phyloP scores from a whole-genome alignment of 2,113 vertebrate species.

The Motacilla tschutschensis region DNA sequence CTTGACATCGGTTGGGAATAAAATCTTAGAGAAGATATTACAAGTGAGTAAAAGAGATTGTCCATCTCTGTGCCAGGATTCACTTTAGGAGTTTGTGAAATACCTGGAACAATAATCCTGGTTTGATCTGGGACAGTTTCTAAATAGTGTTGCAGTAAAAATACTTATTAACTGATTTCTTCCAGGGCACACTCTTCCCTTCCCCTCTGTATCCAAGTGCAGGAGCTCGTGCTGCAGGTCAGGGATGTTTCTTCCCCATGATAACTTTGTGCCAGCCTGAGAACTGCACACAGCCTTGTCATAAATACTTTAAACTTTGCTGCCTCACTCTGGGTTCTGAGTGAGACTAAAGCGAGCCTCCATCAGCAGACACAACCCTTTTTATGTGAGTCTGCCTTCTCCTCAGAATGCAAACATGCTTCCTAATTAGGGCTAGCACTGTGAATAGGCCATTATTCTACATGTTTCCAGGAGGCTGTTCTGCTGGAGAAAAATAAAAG shows the following conservation, averaged over 20 bases:
- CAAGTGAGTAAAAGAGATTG: not conserved
- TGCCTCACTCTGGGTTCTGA: not conserved
- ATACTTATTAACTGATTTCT: not conserved
- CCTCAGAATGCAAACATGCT: not conserved
- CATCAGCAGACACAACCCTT: not conserved
- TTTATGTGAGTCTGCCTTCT: not conserved
- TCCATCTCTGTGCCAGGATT: not conserved
- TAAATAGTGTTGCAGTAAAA: not conserved
- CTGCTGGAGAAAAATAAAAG: not conserved
- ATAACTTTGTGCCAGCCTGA: not conserved
- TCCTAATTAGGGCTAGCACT: conserved; percentile 19
- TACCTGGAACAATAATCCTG: not conserved
- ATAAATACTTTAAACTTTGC: not conserved
- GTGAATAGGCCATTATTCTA: not conserved
- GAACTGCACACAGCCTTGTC: not conserved
- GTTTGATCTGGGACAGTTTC: not conserved
- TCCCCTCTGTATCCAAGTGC: not conserved
- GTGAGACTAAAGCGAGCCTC: not conserved
- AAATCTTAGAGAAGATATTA: not conserved
- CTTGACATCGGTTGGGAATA: not conserved
- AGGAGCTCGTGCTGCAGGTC: not conserved
- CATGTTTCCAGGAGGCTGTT: not conserved
- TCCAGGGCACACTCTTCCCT: not conserved
- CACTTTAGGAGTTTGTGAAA: not conserved
- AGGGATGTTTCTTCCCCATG: not conserved